phyloP scores from a whole-genome alignment of 2,797 vertebrate genomes.

The Graptemys geographica region DNA sequence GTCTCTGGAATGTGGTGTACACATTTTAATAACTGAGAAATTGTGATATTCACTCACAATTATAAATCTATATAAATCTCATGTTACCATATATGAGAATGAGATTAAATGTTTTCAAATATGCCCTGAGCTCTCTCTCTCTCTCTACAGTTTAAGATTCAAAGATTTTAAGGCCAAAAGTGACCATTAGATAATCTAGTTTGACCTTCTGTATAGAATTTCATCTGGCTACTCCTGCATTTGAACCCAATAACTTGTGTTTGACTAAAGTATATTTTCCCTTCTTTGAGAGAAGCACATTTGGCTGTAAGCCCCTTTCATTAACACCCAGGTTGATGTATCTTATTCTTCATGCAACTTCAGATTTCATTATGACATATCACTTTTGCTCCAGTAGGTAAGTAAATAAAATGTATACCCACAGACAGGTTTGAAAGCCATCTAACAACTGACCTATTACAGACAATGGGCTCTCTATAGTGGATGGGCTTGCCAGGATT shows the following conservation, averaged over 20 bases:
- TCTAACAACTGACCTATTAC: slow-evolving; percentile 74
- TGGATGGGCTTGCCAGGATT: slow-evolving; percentile 68
- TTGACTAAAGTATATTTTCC: slow-evolving; percentile 6
- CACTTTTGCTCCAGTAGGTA: slow-evolving; percentile 72
- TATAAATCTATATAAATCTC: not conserved
- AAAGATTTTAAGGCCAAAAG: not conserved
- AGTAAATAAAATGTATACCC: slow-evolving; percentile 69
- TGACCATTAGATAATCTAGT: not conserved
- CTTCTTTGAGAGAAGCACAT: not conserved
- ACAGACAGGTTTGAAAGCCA: slow-evolving; percentile 70
- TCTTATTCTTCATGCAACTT: slow-evolving; percentile 56
- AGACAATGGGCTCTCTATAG: slow-evolving; percentile 71
- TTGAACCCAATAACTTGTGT: not conserved
- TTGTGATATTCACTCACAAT: not conserved
- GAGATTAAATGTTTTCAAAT: slow-evolving; percentile 5
- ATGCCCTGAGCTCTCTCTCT: not conserved
- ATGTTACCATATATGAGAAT: not conserved
- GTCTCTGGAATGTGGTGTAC: not conserved
- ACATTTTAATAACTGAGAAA: not conserved
- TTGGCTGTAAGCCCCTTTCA: slow-evolving; percentile 28
- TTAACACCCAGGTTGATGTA: slow-evolving; percentile 63
- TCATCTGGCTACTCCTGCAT: not conserved
- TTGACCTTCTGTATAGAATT: not conserved
- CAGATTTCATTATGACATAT: slow-evolving; percentile 71
- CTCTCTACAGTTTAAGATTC: slow-evolving; percentile 23